Evolutionary conservation across 2,113 vertebrate genomes (phyloP).

Genomic region (Probosciger aterrimus): DNA sequence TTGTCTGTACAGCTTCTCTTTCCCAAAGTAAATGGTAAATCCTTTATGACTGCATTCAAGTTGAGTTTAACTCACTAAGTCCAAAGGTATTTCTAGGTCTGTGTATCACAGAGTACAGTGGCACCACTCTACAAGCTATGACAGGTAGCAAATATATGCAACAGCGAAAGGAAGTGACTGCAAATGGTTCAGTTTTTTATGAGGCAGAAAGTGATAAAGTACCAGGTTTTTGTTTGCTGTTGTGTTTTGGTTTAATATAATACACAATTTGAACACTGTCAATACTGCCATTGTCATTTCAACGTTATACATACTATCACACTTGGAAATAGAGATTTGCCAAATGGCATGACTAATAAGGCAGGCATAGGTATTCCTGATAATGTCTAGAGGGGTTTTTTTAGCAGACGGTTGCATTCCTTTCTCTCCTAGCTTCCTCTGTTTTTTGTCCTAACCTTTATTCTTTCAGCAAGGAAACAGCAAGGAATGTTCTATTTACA

Average conservation of each 20-base stretch:
- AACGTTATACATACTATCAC: background rate
- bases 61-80: slow-evolving; percentile 26
- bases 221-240: background rate
- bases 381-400: background rate
- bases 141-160: background rate
- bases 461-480: background rate
- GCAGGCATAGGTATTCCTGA: background rate
- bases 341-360: slow-evolving; percentile 20
- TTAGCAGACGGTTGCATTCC: background rate
- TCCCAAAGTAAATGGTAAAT: slow-evolving; percentile 6
- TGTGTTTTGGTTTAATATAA: background rate
- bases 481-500: background rate
- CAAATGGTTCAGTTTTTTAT: background rate
- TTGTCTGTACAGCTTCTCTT: background rate
- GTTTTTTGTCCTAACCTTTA: background rate
- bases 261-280: background rate
- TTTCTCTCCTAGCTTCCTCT: background rate
- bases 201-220: background rate
- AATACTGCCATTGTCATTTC: background rate
- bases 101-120: background rate
- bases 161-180: background rate
- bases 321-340: background rate
- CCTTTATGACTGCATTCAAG: background rate
- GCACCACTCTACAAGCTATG: background rate
- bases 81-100: slow-evolving; percentile 4